Evolutionary conservation across 2,797 vertebrate genomes (phyloP).

Genomic region (Chiroxiphia lanceolata): DNA sequence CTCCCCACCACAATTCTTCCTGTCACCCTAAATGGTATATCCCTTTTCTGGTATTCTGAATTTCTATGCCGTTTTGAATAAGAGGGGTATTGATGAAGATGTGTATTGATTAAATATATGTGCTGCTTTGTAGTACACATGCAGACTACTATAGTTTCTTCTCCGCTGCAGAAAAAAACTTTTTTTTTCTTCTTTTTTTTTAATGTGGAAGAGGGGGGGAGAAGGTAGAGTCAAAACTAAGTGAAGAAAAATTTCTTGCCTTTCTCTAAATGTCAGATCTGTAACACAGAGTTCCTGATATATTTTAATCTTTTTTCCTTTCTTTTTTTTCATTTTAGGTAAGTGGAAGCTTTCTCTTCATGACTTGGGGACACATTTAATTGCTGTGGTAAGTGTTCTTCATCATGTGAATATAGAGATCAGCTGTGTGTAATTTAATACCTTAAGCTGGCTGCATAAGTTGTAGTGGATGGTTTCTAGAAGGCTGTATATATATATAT

Average conservation of each 20-base stretch:
- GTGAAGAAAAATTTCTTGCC: background rate
- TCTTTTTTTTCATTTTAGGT: constrained; percentile 65
- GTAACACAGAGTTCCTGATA: background rate
- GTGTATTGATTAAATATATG: background rate
- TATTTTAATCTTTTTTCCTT: background rate
- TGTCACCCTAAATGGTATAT: background rate
- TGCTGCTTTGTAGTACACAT: background rate
- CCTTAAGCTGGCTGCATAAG: background rate
- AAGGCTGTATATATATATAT: background rate
- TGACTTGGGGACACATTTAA: constrained; percentile 45
- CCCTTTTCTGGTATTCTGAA: background rate
- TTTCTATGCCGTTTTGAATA: background rate
- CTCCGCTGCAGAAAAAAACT: background rate
- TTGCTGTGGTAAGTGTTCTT: constrained; percentile 76
- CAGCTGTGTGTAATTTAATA: constrained; percentile 2
- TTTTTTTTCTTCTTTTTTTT: too few relatives aligned
- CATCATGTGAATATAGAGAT: background rate
- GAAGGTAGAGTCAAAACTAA: background rate
- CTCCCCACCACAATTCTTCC: background rate
- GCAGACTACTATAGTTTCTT: background rate
- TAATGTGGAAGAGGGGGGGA: background rate
- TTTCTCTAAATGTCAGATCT: background rate
- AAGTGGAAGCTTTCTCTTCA: constrained; percentile 74
- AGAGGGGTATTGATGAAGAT: background rate
- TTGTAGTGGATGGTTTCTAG: background rate